phyloP scores from a whole-genome alignment of 2,113 vertebrate species.

The Stictonetta naevosa region DNA sequence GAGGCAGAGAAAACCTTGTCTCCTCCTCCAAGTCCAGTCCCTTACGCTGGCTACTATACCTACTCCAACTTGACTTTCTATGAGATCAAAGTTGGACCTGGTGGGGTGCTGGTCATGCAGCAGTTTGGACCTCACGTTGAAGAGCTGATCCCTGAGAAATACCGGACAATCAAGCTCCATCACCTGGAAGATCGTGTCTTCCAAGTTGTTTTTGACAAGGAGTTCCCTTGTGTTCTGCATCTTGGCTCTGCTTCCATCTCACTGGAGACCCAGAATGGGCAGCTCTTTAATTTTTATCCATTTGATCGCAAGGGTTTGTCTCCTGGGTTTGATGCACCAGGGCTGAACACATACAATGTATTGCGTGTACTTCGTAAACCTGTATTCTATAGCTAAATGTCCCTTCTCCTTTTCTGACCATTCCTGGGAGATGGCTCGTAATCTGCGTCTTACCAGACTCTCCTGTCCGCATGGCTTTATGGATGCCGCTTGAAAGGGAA shows the following conservation, averaged over 20 bases:
- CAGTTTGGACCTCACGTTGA: constrained; percentile 91
- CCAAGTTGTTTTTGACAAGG: constrained; percentile 86
- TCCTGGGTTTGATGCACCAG: constrained; percentile 89
- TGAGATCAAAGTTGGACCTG: constrained; percentile 82
- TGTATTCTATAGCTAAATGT: constrained; percentile 70
- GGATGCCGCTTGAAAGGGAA: neutral
- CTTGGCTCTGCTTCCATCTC: constrained; percentile 85
- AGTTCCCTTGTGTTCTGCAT: constrained; percentile 87
- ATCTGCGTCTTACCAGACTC: neutral
- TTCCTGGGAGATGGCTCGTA: neutral
- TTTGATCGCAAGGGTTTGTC: constrained; percentile 84
- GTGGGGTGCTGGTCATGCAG: constrained; percentile 86
- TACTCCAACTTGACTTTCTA: constrained; percentile 91
- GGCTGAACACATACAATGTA: constrained; percentile 90
- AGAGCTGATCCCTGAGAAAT: constrained; percentile 82
- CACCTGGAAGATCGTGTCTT: constrained; percentile 88
- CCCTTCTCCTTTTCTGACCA: neutral
- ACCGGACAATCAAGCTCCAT: constrained; percentile 84
- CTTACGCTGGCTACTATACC: constrained; percentile 89
- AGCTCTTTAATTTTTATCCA: constrained; percentile 88
- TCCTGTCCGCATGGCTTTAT: neutral
- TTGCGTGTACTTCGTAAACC: constrained; percentile 81
- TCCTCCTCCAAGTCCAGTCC: constrained; percentile 80
- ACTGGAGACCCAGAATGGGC: constrained; percentile 89
- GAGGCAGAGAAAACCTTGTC: constrained; percentile 75